Conservation (phyloP, 2,113 vertebrate genomes). For the Brachypteracias leptosomus region DNA sequence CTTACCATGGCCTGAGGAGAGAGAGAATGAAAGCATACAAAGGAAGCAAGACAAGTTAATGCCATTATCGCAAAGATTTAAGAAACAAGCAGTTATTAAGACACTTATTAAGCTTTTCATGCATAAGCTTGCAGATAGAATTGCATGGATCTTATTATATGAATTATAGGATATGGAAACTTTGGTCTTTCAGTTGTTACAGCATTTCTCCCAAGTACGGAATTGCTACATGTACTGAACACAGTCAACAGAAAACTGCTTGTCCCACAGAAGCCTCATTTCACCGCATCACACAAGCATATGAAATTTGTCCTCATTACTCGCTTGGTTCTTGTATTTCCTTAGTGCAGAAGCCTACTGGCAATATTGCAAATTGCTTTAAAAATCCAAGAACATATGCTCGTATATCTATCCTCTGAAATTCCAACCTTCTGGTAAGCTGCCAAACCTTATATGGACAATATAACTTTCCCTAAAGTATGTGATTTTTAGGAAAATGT, state of each 20-base stretch:
- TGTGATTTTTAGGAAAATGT: background rate
- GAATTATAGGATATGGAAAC: background rate
- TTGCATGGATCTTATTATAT: background rate
- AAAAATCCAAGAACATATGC: constrained; percentile 40
- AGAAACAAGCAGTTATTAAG: background rate
- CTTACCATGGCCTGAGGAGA: constrained; percentile 94
- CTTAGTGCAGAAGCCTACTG: constrained; percentile 12
- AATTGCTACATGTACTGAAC: background rate
- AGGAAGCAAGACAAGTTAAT: constrained; percentile 83
- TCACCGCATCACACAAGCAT: background rate
- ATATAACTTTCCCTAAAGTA: background rate
- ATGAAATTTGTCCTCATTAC: constrained; percentile 43
- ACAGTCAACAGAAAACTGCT: background rate
- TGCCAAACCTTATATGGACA: background rate
- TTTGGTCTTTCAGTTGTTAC: background rate
- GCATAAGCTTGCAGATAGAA: background rate
- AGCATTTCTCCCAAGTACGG: background rate
- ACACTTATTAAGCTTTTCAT: background rate
- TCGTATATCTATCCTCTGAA: background rate
- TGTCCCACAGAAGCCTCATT: constrained; percentile 2
- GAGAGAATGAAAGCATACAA: constrained; percentile 85
- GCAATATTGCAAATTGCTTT: constrained; percentile 34
- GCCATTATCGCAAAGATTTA: background rate
- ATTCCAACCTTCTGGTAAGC: background rate
- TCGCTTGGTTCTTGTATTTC: background rate